A percentile compares a stretch with the other conserved stretches of the same genome.
These are phyloP conservation scores for Varroa destructor DNA, from an alignment of 1,140 invertebrate genomes.

Conservation along the genomic window DNA sequence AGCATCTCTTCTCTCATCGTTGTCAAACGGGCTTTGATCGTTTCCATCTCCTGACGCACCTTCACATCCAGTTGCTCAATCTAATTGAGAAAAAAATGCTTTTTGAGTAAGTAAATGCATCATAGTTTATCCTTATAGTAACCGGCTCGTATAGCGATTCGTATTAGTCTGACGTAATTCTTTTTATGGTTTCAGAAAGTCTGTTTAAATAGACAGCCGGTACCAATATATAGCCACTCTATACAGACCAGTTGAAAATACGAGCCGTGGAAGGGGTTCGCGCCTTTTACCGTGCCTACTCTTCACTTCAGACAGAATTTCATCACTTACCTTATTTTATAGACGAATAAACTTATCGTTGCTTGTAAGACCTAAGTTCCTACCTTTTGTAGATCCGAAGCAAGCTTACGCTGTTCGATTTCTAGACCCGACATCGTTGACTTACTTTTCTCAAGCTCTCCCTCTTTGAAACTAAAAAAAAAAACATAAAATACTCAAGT, in stretches of 20 bases:
- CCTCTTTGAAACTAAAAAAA: slow-evolving; percentile 43
- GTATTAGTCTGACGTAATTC: background rate
- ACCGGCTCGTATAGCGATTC: background rate
- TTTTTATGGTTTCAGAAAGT: background rate
- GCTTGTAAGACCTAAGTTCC: background rate
- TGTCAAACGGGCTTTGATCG: slow-evolving; percentile 43
- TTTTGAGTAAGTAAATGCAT: no score
- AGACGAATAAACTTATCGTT: no score
- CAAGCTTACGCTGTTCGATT: slow-evolving; percentile 46
- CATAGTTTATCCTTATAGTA: background rate
- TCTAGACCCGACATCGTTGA: slow-evolving; percentile 44
- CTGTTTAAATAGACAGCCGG: no score
- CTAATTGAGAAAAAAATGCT: slow-evolving; percentile 34
- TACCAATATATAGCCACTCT: no score
- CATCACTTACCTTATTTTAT: background rate
- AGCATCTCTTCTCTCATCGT: slow-evolving; percentile 45
- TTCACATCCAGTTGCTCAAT: slow-evolving; percentile 48
- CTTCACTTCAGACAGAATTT: background rate
- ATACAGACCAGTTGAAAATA: no score
- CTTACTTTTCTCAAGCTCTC: slow-evolving; percentile 47
- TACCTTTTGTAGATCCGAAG: slow-evolving; percentile 44
- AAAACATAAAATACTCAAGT: background rate
- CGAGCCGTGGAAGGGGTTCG: no score
- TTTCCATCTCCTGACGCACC: slow-evolving; percentile 44
- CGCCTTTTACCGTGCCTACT: no score